phyloP scores from a whole-genome alignment of 2,888 invertebrate species.

The Cantharis flavilabris region DNA sequence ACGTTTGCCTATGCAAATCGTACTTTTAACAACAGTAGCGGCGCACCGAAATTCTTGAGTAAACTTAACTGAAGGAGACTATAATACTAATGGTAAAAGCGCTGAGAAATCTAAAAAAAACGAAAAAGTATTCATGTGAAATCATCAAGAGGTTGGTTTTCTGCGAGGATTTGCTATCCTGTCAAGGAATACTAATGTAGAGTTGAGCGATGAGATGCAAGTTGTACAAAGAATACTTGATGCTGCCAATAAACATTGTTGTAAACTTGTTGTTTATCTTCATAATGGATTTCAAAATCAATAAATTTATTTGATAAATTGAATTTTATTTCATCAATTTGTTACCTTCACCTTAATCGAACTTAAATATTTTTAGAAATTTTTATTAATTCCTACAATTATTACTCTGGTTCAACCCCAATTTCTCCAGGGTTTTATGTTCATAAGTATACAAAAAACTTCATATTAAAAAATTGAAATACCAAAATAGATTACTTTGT shows the following conservation, averaged over 20 bases:
- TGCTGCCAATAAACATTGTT: conserved; percentile 33
- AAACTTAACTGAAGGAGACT: too few species aligned
- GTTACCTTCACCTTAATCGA: too few species aligned
- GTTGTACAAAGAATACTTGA: conserved; percentile 31
- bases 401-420: too few species aligned
- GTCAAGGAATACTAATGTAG: conserved; percentile 35
- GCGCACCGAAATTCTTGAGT: too few species aligned
- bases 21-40: too few species aligned
- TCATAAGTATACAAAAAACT: too few species aligned
- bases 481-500: too few species aligned
- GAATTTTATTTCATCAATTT: background rate
- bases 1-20: too few species aligned
- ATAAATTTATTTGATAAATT: background rate
- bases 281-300: background rate
- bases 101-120: conserved; percentile 11
- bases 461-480: too few species aligned
- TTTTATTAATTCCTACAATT: too few species aligned
- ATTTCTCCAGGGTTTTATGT: too few species aligned
- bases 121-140: conserved; percentile 9
- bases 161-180: conserved; percentile 24
- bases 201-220: conserved; percentile 23
- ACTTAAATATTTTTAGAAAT: too few species aligned
- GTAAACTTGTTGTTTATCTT: background rate
- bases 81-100: conserved; percentile 19
- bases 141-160: conserved; percentile 18